These are phyloP conservation scores for Epizoanthus rinbou DNA, from an alignment of 92 coral and sea anemone genomes.

Conservation along the genomic window DNA sequence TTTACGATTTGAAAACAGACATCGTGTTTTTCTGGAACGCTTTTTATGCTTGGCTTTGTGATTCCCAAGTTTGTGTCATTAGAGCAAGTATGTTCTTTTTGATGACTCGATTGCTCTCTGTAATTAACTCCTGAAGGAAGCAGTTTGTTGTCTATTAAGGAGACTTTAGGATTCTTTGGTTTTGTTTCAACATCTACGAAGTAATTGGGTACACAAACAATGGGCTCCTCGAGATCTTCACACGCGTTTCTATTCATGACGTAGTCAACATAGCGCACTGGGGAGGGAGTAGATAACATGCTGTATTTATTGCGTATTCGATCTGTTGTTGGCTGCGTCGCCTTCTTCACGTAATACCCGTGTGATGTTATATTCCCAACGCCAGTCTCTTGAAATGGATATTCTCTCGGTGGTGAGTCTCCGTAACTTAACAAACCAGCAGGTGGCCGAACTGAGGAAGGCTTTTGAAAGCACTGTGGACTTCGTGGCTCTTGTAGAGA, in stretches of 20 bases:
- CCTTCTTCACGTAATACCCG: neutral
- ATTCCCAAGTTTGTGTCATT: neutral
- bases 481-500: neutral
- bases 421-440: neutral
- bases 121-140: neutral
- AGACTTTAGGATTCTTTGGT: neutral
- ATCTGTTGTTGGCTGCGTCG: neutral
- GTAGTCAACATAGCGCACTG: neutral
- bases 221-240: neutral
- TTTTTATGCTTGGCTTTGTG: neutral
- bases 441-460: neutral
- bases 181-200: slow-evolving; percentile 5
- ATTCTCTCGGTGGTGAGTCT: neutral
- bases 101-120: neutral
- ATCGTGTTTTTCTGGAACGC: neutral
- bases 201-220: neutral
- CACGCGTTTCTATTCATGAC: neutral
- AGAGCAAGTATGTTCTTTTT: neutral
- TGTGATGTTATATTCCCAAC: neutral
- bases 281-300: neutral
- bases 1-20: neutral
- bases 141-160: neutral
- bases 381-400: neutral
- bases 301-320: neutral
- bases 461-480: neutral